phyloP scores from a whole-genome alignment of 2,113 vertebrate species.

The Mirounga angustirostris region DNA sequence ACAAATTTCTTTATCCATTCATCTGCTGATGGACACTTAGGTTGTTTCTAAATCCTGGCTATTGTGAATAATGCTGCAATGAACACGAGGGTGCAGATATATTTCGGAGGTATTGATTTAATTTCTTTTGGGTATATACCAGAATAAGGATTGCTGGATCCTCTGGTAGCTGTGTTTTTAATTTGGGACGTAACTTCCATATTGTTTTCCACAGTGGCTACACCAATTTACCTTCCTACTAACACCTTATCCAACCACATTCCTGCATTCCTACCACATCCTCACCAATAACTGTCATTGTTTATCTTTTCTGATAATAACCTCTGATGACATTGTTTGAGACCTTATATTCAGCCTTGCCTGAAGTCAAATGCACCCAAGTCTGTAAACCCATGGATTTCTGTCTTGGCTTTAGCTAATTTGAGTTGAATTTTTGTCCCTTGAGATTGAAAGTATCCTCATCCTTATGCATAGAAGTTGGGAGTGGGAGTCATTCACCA shows the following conservation, averaged over 20 bases:
- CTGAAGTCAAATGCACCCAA: neutral
- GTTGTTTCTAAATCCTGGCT: neutral
- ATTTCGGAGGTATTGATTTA: neutral
- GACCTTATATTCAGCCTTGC: neutral
- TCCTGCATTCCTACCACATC: neutral
- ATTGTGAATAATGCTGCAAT: neutral
- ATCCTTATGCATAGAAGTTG: neutral
- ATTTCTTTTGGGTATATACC: neutral
- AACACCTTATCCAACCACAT: neutral
- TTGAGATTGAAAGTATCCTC: neutral
- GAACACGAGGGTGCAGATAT: neutral
- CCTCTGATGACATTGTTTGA: neutral
- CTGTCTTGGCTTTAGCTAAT: slow-evolving; percentile 1
- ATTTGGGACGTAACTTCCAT: neutral
- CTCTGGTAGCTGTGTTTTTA: neutral
- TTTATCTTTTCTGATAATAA: neutral
- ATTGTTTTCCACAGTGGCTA: neutral
- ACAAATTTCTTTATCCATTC: neutral
- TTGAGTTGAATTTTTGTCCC: neutral
- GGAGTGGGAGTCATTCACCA: neutral
- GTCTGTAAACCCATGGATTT: neutral
- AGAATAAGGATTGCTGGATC: neutral
- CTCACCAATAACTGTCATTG: neutral
- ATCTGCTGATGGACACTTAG: neutral
- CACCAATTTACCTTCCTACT: neutral